These are phyloP conservation scores for Aldabrachelys gigantea DNA, from an alignment of 2,113 vertebrate genomes.

Conservation along the genomic window DNA sequence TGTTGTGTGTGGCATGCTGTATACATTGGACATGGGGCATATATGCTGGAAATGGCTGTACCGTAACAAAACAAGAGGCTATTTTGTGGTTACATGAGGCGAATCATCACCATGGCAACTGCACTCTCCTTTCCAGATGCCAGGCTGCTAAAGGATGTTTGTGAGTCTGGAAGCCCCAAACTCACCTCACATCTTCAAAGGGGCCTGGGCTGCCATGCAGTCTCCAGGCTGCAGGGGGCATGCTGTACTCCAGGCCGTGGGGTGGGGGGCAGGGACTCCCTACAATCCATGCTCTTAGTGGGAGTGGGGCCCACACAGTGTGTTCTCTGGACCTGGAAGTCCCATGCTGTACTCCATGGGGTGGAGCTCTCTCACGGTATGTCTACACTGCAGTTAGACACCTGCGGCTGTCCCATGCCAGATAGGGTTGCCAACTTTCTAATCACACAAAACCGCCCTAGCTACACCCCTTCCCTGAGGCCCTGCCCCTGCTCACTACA, in stretches of 20 bases:
- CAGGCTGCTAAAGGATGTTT: constrained; percentile 45
- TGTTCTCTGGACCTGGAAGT: not conserved
- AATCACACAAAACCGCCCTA: too few species aligned
- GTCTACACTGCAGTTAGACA: not conserved
- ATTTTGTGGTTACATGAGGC: constrained; percentile 72
- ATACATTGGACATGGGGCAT: not conserved
- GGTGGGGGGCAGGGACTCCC: not conserved
- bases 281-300: not conserved
- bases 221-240: not conserved
- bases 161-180: constrained; percentile 33
- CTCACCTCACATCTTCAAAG: constrained; percentile 22
- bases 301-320: not conserved
- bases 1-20: not conserved
- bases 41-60: not conserved
- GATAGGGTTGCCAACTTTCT: not conserved
- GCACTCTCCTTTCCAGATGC: constrained; percentile 56
- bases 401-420: not conserved
- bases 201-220: not conserved
- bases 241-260: not conserved
- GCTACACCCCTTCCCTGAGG: too few species aligned
- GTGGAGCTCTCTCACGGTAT: not conserved
- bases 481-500: too few species aligned
- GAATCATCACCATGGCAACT: constrained; percentile 72
- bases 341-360: not conserved
- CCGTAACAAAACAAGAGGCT: constrained; percentile 53